Conservation (phyloP, 2,113 vertebrate species). For the Urocolius indicus region DNA sequence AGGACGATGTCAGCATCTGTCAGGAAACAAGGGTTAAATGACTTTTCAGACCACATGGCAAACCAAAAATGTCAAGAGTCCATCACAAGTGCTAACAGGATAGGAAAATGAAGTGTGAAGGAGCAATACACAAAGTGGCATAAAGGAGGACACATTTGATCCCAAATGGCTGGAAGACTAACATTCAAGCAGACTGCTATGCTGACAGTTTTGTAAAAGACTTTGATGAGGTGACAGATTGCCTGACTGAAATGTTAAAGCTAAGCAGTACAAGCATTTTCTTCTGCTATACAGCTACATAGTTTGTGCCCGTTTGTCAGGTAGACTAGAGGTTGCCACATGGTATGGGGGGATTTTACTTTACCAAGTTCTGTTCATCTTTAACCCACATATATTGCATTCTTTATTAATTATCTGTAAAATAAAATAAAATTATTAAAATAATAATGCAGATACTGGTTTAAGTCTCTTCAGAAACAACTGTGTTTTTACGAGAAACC, state of each 20-base stretch:
- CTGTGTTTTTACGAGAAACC: background rate
- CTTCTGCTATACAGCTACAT: background rate
- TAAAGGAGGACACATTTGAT: constrained; percentile 30
- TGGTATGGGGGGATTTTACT: background rate
- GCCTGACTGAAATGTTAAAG: constrained; percentile 21
- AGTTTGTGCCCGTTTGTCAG: background rate
- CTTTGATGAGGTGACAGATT: constrained; percentile 45
- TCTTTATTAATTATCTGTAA: background rate
- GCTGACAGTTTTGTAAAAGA: constrained; percentile 32
- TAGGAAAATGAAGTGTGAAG: constrained; percentile 30
- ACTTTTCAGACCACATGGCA: background rate
- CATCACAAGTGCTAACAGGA: background rate
- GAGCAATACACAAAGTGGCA: background rate
- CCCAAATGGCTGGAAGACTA: constrained; percentile 31
- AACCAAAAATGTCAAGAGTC: constrained; percentile 23
- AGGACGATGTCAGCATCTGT: background rate
- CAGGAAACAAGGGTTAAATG: background rate
- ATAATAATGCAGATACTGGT: background rate
- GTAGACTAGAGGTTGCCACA: background rate
- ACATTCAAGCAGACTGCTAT: background rate
- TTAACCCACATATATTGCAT: background rate
- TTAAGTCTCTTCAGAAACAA: background rate
- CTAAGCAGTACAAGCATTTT: background rate
- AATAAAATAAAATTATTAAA: background rate
- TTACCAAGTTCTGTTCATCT: background rate